phyloP scores from a whole-genome alignment of 2,888 invertebrate species.

The Cremastobaeus sp. region DNA sequence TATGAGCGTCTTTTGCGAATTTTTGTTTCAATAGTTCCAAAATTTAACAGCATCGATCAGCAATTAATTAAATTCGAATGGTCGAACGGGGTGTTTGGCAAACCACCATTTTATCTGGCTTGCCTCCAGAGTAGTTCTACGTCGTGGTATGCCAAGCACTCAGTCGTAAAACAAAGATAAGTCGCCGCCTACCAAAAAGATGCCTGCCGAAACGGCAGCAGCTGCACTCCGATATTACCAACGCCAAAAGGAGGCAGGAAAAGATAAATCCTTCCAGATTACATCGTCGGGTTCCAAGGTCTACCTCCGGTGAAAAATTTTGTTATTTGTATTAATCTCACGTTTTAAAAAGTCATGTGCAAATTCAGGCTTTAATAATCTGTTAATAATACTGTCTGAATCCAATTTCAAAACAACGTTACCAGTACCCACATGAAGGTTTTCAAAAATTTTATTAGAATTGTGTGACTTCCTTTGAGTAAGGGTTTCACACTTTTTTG shows the following conservation, averaged over 20 bases:
- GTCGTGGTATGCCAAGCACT: slow-evolving; percentile 70
- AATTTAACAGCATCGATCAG: slow-evolving; percentile 52
- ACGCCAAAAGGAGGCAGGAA: slow-evolving; percentile 74
- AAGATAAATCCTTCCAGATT: slow-evolving; percentile 75
- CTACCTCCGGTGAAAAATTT: slow-evolving; percentile 32
- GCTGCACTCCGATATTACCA: slow-evolving; percentile 70
- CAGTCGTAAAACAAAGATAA: slow-evolving; percentile 77
- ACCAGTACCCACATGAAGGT: too few species aligned
- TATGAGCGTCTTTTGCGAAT: neutral
- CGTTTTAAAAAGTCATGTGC: slow-evolving; percentile 4
- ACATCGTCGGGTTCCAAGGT: slow-evolving; percentile 65
- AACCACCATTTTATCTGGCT: slow-evolving; percentile 70
- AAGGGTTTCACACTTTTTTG: too few species aligned
- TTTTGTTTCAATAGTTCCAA: slow-evolving; percentile 25
- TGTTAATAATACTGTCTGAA: too few species aligned
- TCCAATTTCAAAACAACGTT: too few species aligned
- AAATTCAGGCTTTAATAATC: too few species aligned
- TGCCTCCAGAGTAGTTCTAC: slow-evolving; percentile 65
- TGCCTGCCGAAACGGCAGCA: slow-evolving; percentile 75
- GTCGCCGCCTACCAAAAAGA: slow-evolving; percentile 77
- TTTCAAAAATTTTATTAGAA: too few species aligned
- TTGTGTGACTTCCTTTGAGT: too few species aligned
- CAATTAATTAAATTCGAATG: slow-evolving; percentile 68
- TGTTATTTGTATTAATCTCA: neutral
- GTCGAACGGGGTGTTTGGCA: slow-evolving; percentile 51